Percentiles rank a stretch among this genome's conserved stretches.
Evolutionary conservation across 2,797 vertebrate genomes (phyloP).

Genomic region (Lepus townsendii): DNA sequence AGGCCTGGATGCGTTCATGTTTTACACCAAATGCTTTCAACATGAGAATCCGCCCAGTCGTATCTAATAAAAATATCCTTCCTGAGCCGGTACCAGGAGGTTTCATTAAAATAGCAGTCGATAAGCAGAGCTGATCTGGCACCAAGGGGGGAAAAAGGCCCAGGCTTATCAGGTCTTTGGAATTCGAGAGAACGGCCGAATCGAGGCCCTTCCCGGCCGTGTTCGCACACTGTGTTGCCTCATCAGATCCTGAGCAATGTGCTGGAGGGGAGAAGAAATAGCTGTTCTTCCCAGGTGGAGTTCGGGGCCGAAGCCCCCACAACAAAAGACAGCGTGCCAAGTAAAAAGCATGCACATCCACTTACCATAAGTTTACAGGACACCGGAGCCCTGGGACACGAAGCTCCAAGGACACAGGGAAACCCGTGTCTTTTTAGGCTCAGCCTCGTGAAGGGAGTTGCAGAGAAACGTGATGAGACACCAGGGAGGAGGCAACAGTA

Average conservation of each 20-base stretch:
- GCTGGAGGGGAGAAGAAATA: background rate
- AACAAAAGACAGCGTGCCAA: slow-evolving; percentile 45
- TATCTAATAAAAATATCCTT: slow-evolving; percentile 82
- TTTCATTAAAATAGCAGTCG: slow-evolving; percentile 80
- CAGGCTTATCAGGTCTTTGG: slow-evolving; percentile 59
- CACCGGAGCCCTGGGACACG: background rate
- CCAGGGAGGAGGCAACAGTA: background rate
- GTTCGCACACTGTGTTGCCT: slow-evolving; percentile 41
- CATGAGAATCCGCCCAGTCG: slow-evolving; percentile 78
- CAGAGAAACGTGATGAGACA: no score
- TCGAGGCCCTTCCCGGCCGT: slow-evolving; percentile 38
- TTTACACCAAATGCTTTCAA: slow-evolving; percentile 83
- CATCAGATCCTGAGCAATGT: slow-evolving; percentile 38
- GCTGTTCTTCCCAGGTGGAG: background rate
- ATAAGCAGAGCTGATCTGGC: slow-evolving; percentile 73
- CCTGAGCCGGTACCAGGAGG: slow-evolving; percentile 79
- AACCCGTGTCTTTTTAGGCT: background rate
- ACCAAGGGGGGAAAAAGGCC: slow-evolving; percentile 20
- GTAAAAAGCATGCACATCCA: background rate
- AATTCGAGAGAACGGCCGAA: slow-evolving; percentile 59
- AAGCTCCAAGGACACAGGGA: background rate
- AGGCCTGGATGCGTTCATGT: slow-evolving; percentile 68
- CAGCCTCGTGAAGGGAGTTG: background rate
- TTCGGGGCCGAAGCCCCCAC: background rate
- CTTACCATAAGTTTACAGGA: background rate